Evolutionary conservation across 1,140 invertebrate species (phyloP).

Genomic region (Globodera rostochiensis): DNA sequence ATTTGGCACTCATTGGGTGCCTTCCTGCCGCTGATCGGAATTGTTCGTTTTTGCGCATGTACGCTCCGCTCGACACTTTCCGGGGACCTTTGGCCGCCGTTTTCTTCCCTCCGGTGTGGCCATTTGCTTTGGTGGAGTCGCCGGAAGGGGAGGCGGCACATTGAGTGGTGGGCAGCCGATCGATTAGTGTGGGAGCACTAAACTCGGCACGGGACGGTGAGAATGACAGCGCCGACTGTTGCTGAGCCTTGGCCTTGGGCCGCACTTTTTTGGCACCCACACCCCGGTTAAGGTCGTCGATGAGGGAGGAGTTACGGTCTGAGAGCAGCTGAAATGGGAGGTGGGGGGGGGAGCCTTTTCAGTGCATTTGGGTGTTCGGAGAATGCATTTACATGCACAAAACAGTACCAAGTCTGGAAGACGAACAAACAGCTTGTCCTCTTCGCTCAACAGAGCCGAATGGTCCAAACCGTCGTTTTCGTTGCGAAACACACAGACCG

Average conservation of each 20-base stretch:
- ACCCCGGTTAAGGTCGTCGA: constrained; percentile 44
- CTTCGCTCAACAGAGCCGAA: constrained; percentile 40
- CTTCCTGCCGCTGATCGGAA: not conserved
- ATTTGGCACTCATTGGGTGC: constrained; percentile 27
- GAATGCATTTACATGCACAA: no score
- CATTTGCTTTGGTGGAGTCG: not conserved
- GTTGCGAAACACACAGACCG: constrained; percentile 59
- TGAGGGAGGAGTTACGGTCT: constrained; percentile 38
- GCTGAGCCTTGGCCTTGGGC: constrained; percentile 33
- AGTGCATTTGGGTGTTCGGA: no score
- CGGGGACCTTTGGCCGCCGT: not conserved
- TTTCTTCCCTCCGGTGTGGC: no score
- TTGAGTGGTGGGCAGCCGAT: not conserved
- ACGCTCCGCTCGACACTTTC: not conserved
- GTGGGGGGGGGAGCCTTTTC: no score
- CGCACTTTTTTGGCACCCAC: constrained; percentile 38
- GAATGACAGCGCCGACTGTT: not conserved
- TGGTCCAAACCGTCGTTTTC: constrained; percentile 55
- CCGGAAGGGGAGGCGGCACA: not conserved
- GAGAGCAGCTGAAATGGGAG: constrained; percentile 15
- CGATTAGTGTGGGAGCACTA: constrained; percentile 1
- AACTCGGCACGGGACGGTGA: constrained; percentile 4
- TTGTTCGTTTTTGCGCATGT: constrained; percentile 12
- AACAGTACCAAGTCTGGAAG: constrained; percentile 33
- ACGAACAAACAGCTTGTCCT: constrained; percentile 39